These are phyloP conservation scores for Rynchops niger DNA, from an alignment of 2,113 vertebrate genomes.

Conservation along the genomic window DNA sequence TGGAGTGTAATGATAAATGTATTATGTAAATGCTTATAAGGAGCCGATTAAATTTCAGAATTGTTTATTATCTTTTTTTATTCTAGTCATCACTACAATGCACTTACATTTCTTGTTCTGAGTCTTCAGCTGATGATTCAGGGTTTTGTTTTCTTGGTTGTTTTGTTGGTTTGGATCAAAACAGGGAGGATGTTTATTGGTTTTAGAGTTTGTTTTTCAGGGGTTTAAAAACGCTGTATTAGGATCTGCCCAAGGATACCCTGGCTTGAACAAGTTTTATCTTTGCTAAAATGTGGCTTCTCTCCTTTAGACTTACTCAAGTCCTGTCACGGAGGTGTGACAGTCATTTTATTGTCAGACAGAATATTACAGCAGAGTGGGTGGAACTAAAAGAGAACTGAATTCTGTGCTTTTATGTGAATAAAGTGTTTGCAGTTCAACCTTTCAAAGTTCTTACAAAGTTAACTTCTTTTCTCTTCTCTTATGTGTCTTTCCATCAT, in stretches of 20 bases:
- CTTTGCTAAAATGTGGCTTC: background rate
- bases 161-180: background rate
- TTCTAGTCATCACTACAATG: background rate
- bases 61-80: background rate
- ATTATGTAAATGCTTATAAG: background rate
- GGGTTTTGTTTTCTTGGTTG: background rate
- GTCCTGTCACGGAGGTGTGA: background rate
- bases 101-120: background rate
- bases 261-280: background rate
- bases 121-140: background rate
- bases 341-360: background rate
- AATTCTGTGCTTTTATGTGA: background rate
- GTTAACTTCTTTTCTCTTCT: background rate
- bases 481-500: background rate
- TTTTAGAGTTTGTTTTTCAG: background rate
- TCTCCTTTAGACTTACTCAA: background rate
- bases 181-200: background rate
- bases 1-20: background rate
- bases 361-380: background rate
- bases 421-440: background rate
- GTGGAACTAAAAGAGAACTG: background rate
- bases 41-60: background rate
- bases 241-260: background rate
- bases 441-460: background rate
- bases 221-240: background rate